Conservation (phyloP, 2,113 vertebrate genomes). For the Riparia riparia region DNA sequence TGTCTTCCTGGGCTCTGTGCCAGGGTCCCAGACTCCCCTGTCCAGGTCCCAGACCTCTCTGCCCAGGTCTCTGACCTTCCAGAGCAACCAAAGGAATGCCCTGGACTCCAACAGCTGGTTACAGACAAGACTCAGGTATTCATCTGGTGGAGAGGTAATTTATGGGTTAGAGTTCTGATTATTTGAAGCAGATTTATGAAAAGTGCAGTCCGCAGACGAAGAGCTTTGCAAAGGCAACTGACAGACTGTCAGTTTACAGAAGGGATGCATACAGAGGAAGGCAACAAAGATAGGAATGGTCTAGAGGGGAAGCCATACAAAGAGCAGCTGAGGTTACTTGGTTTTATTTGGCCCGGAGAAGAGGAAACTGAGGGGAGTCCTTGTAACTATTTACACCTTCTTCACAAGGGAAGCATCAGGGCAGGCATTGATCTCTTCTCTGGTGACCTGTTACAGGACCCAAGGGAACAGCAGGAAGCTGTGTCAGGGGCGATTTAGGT, state of each 20-base stretch:
- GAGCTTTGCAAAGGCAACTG: not conserved
- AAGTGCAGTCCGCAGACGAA: not conserved
- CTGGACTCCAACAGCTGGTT: too few species aligned
- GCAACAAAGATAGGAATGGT: accelerated
- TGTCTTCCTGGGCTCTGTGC: too few species aligned
- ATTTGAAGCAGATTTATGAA: not conserved
- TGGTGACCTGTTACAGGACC: not conserved
- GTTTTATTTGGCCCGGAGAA: not conserved
- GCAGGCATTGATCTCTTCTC: not conserved
- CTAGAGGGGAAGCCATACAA: not conserved
- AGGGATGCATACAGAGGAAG: not conserved
- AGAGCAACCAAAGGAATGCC: too few species aligned
- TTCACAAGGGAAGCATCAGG: not conserved
- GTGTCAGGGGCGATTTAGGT: not conserved
- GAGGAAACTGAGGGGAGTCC: not conserved
- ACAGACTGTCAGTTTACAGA: not conserved
- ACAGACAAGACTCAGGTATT: not conserved
- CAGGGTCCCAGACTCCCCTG: too few species aligned
- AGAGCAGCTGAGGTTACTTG: not conserved
- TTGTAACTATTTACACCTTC: not conserved
- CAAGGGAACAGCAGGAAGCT: not conserved
- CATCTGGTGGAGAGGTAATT: not conserved
- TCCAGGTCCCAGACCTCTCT: too few species aligned
- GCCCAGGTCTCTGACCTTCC: too few species aligned
- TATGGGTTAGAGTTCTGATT: not conserved